Conservation (phyloP, 35 echinoderm and acorn worm species). For the Acanthaster planci region DNA sequence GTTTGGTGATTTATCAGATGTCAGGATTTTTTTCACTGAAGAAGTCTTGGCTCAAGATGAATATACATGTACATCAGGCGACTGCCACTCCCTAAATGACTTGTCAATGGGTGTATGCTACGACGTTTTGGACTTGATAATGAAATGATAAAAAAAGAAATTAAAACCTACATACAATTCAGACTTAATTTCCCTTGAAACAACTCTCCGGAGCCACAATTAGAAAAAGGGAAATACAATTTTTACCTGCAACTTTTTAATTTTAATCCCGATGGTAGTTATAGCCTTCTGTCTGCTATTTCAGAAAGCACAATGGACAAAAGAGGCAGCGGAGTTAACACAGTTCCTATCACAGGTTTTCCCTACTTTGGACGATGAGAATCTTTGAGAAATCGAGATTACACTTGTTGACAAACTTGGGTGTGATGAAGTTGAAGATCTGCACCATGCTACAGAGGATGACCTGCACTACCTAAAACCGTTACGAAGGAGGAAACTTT, state of each 20-base stretch:
- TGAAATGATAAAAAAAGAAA: too few relatives aligned
- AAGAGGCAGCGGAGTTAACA: constrained; percentile 4
- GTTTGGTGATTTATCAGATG: constrained; percentile 1
- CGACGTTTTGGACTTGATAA: too few relatives aligned
- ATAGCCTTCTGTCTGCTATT: constrained; percentile 1
- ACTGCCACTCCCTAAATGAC: too few relatives aligned
- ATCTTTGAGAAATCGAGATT: background rate
- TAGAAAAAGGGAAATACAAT: too few relatives aligned
- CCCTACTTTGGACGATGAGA: constrained; percentile 11
- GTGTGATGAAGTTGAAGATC: background rate
- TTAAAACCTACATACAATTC: too few relatives aligned
- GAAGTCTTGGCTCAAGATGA: too few relatives aligned
- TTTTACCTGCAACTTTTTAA: background rate
- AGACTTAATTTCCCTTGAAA: too few relatives aligned
- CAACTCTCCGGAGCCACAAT: too few relatives aligned
- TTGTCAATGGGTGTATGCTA: too few relatives aligned
- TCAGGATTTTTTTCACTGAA: too few relatives aligned
- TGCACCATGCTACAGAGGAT: constrained; percentile 4
- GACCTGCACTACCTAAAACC: constrained; percentile 1
- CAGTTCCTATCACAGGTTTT: constrained; percentile 12
- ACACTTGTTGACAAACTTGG: constrained; percentile 7
- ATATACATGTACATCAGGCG: too few relatives aligned
- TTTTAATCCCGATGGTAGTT: background rate
- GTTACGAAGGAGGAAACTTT: constrained; percentile 6
- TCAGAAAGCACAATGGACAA: constrained; percentile 11